A percentile compares a stretch with the other conserved stretches of the same genome.
phyloP scores from a whole-genome alignment of 2,888 invertebrate species.

The Rhopalosiphum nymphaeae region DNA sequence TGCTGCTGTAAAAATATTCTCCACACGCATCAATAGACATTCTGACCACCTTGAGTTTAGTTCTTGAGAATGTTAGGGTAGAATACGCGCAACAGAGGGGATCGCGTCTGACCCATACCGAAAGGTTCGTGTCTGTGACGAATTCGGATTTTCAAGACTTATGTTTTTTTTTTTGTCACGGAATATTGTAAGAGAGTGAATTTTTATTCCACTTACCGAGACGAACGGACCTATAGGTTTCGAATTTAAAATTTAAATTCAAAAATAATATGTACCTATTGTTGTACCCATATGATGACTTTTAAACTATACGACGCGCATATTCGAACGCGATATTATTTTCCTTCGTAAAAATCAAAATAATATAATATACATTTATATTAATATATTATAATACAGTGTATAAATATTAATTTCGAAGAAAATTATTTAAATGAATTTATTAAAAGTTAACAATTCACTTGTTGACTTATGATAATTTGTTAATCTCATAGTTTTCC shows the following conservation, averaged over 20 bases:
- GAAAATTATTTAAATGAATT: not conserved
- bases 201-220: constrained; percentile 48
- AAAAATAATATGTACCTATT: not conserved
- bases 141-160: constrained; percentile 52
- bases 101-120: constrained; percentile 54
- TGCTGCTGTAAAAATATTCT: constrained; percentile 30
- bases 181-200: constrained; percentile 46
- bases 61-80: constrained; percentile 49
- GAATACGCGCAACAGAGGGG: constrained; percentile 27
- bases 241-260: constrained; percentile 39
- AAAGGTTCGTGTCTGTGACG: constrained; percentile 63
- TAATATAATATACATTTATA: not conserved
- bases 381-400: not conserved
- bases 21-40: constrained; percentile 30
- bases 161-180: constrained; percentile 14
- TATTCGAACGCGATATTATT: not conserved
- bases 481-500: not conserved
- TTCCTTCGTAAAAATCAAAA: not conserved
- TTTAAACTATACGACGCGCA: not conserved
- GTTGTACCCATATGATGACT: not conserved
- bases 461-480: not conserved
- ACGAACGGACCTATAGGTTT: not conserved
- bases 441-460: not conserved
- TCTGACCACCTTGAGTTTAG: constrained; percentile 40
- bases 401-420: not conserved